Conservation (phyloP, 2,888 invertebrate species). For the Antheraea assamensis region DNA sequence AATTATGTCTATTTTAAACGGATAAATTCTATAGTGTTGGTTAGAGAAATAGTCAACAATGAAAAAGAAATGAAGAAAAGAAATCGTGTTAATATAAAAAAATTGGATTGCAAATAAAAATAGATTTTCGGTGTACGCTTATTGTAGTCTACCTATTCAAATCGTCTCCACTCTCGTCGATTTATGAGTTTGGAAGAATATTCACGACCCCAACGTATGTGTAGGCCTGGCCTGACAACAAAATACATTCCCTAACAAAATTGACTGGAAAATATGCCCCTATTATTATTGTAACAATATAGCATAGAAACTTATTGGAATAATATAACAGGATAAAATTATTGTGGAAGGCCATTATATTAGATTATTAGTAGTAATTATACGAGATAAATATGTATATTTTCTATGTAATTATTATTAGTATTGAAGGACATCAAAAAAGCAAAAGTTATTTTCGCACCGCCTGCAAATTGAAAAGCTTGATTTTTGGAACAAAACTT, state of each 20-base stretch:
- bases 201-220: not conserved
- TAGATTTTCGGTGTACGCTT: not conserved
- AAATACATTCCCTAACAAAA: conserved; percentile 1
- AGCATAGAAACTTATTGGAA: not conserved
- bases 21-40: not conserved
- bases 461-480: too few species aligned
- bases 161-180: not conserved
- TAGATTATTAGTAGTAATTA: not conserved
- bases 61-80: not conserved
- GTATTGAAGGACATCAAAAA: too few species aligned
- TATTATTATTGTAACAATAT: conserved; percentile 3
- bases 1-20: not conserved
- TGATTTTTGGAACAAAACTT: too few species aligned
- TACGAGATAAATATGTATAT: too few species aligned
- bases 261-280: not conserved
- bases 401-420: too few species aligned
- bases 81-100: not conserved
- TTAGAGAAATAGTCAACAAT: too few species aligned
- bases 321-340: not conserved
- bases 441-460: too few species aligned
- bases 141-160: not conserved
- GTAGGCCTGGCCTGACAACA: not conserved
- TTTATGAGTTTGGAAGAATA: not conserved
- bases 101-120: not conserved
- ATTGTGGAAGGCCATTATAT: not conserved